Percentiles rank a stretch among this genome's conserved stretches.
phyloP scores from a whole-genome alignment of 2,797 vertebrate species.

The Sebastes steindachneri region DNA sequence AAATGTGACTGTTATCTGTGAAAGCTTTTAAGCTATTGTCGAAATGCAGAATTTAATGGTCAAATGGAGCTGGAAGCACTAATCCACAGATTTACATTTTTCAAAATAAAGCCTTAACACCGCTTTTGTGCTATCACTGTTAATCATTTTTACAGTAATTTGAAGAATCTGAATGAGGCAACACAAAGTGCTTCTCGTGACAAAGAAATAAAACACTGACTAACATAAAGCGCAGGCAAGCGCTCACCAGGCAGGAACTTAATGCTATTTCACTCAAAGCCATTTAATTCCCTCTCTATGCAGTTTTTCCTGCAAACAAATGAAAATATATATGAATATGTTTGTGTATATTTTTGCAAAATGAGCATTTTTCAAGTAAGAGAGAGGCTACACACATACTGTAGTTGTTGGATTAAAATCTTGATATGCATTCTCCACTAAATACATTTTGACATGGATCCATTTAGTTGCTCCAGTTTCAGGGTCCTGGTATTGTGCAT shows the following conservation, averaged over 20 bases:
- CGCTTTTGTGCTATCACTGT: slow-evolving; percentile 14
- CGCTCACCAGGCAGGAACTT: background rate
- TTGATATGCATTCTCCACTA: background rate
- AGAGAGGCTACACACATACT: background rate
- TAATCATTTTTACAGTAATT: slow-evolving; percentile 39
- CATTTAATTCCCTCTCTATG: background rate
- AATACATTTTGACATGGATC: background rate
- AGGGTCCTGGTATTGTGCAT: no score
- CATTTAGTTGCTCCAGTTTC: no score
- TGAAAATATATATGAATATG: background rate
- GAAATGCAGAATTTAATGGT: slow-evolving; percentile 46
- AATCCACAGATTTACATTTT: slow-evolving; percentile 39
- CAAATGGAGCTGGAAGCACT: slow-evolving; percentile 44
- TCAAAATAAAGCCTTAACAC: slow-evolving; percentile 33
- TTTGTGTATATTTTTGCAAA: background rate
- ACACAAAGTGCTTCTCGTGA: slow-evolving; percentile 32
- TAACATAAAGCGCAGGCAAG: background rate
- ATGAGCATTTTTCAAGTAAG: background rate
- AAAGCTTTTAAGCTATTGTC: slow-evolving; percentile 65
- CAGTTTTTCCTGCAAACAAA: background rate
- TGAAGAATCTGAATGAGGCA: slow-evolving; percentile 29
- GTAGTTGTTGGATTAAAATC: background rate
- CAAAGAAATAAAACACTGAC: slow-evolving; percentile 15
- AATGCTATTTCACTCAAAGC: background rate
- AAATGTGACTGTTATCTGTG: slow-evolving; percentile 53